Evolutionary conservation across 53 echinoderm and acorn worm species (phyloP).

Genomic region (Antedon mediterranea): DNA sequence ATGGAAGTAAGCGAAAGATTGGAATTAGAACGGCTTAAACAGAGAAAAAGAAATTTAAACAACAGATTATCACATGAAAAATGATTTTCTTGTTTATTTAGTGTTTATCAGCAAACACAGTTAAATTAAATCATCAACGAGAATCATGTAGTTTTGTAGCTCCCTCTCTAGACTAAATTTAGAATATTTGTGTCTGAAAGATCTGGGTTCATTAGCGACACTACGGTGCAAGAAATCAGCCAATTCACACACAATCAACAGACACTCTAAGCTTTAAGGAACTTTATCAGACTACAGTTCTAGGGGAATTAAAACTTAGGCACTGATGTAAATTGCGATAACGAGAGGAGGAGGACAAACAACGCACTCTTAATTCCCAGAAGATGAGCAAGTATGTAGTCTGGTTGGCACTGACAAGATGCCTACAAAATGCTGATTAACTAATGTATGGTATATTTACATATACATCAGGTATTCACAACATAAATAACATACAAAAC

Average conservation of each 20-base stretch:
- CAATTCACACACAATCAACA: background rate
- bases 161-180: background rate
- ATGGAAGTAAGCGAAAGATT: background rate
- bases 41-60: background rate
- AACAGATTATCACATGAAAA: background rate
- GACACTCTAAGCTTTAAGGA: background rate
- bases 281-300: background rate
- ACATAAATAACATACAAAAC: too few relatives aligned
- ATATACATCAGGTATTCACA: background rate
- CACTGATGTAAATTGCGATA: background rate
- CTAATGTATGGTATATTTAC: background rate
- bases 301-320: background rate
- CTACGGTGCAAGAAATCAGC: background rate
- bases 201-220: background rate
- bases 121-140: background rate
- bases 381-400: background rate
- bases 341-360: background rate
- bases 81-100: background rate
- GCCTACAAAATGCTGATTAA: background rate
- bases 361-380: background rate
- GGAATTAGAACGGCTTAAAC: background rate
- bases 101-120: background rate
- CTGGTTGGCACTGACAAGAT: background rate
- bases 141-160: background rate
- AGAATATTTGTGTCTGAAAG: background rate